These are phyloP conservation scores for Pardalotus punctatus DNA, from an alignment of 2,113 vertebrate genomes.

Conservation along the genomic window DNA sequence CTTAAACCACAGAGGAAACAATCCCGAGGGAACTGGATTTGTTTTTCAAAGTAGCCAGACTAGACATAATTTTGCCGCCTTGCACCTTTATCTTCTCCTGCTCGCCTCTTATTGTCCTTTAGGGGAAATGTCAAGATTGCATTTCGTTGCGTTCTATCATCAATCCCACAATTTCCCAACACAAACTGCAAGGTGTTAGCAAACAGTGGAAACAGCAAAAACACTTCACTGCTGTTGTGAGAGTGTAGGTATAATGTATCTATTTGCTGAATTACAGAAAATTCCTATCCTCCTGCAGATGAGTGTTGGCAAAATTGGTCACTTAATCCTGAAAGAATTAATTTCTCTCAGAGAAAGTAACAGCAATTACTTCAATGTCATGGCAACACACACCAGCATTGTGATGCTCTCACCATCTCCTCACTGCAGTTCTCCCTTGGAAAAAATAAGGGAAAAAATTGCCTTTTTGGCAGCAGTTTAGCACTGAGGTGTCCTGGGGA, in stretches of 20 bases:
- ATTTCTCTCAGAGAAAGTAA: neutral
- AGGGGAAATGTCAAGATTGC: neutral
- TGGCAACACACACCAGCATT: neutral
- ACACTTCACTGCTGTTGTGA: accelerated
- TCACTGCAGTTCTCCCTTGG: neutral
- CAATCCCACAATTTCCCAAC: neutral
- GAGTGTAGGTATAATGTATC: neutral
- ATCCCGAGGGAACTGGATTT: neutral
- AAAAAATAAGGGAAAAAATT: too few species aligned
- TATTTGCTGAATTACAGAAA: conserved; percentile 1
- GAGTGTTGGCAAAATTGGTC: neutral
- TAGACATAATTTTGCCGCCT: neutral
- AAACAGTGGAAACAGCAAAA: neutral
- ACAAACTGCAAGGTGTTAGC: neutral
- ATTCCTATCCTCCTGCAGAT: neutral
- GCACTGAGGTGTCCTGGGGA: neutral
- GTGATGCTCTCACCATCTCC: neutral
- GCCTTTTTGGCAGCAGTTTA: neutral
- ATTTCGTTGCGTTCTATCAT: neutral
- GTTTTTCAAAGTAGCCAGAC: neutral
- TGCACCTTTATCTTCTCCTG: neutral
- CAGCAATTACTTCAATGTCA: neutral
- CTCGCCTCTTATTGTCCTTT: neutral
- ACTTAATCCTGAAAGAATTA: neutral
- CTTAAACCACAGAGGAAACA: neutral